phyloP scores from a whole-genome alignment of 2,888 invertebrate species.

The Chymomyza caudatula region DNA sequence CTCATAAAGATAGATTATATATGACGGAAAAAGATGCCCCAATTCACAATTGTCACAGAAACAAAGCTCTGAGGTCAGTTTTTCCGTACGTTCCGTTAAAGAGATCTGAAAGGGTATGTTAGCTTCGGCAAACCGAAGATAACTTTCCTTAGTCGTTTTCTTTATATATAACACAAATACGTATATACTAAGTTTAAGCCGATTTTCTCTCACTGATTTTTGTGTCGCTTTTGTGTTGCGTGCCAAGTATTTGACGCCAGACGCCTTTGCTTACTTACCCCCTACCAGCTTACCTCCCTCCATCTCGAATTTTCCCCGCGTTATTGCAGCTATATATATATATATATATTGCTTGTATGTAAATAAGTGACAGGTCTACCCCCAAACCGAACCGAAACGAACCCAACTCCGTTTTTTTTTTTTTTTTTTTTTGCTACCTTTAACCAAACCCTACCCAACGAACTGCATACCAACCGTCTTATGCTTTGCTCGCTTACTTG shows the following conservation, averaged over 20 bases:
- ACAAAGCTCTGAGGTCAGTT: too few relatives aligned
- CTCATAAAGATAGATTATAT: too few relatives aligned
- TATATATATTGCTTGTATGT: neutral
- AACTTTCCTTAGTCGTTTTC: neutral
- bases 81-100: too few relatives aligned
- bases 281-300: neutral
- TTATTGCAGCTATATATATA: too few relatives aligned
- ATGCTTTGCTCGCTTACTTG: constrained; percentile 57
- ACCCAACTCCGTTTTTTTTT: neutral
- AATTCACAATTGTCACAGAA: too few relatives aligned
- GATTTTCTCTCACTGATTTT: constrained; percentile 55
- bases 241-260: constrained; percentile 48
- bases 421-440: neutral
- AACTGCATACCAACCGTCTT: constrained; percentile 17
- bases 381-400: neutral
- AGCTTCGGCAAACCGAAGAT: neutral
- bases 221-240: constrained; percentile 46
- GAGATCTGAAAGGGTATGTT: neutral
- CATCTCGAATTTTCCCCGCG: neutral
- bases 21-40: too few relatives aligned
- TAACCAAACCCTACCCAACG: constrained; percentile 17
- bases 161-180: constrained; percentile 6
- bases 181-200: constrained; percentile 37
- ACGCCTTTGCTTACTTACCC: neutral
- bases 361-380: neutral